Percentiles rank a stretch among this genome's conserved stretches.
These are phyloP conservation scores for Formica exsecta DNA, from an alignment of 1,140 invertebrate genomes.

Conservation along the genomic window DNA sequence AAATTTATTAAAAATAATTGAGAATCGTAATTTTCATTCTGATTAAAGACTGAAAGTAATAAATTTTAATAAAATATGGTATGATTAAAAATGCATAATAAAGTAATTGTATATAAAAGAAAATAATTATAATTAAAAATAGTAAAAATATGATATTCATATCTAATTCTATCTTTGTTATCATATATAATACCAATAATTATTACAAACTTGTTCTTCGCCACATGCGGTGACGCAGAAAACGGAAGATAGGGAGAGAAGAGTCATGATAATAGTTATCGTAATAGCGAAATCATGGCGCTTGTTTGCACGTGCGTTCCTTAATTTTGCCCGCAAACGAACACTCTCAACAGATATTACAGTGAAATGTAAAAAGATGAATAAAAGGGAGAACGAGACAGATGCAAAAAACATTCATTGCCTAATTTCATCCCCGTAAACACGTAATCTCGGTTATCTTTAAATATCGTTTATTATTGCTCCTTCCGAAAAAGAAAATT, in stretches of 20 bases:
- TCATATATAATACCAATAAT: not conserved
- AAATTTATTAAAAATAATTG: no score
- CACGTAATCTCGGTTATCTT: not conserved
- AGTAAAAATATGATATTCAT: not conserved
- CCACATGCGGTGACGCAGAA: not conserved
- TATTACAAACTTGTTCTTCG: not conserved
- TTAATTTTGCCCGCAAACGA: conserved; percentile 1
- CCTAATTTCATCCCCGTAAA: not conserved
- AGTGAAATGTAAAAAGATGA: not conserved
- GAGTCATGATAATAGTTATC: not conserved
- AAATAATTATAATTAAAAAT: not conserved
- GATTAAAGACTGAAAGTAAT: no score
- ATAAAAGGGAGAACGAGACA: not conserved
- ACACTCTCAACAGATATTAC: not conserved
- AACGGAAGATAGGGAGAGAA: not conserved
- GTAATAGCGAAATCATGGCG: not conserved
- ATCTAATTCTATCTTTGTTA: not conserved
- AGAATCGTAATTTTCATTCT: no score
- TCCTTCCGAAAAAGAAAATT: not conserved
- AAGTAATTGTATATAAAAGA: not conserved
- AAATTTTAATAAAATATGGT: not conserved
- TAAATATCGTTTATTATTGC: not conserved
- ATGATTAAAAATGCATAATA: not conserved
- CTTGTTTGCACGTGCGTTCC: conserved; percentile 1
- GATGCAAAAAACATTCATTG: not conserved